Evolutionary conservation across 2,888 invertebrate species (phyloP).

Genomic region (Malthinus flaveolus): DNA sequence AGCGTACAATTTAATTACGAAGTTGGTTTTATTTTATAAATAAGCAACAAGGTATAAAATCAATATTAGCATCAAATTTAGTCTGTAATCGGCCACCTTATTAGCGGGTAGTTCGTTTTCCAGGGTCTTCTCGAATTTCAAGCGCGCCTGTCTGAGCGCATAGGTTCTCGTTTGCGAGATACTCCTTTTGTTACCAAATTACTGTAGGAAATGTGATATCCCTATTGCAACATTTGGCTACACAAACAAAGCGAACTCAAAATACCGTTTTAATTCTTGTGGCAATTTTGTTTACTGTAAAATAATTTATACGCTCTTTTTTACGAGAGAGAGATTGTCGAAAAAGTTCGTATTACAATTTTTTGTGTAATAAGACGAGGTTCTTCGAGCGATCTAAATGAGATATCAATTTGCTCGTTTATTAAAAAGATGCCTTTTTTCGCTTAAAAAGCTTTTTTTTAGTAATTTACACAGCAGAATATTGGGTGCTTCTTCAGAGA

Average conservation of each 20-base stretch:
- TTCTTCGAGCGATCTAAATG: not conserved
- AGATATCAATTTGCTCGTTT: too few species aligned
- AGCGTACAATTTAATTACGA: not conserved
- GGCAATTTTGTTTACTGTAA: constrained; percentile 38
- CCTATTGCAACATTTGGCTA: constrained; percentile 38
- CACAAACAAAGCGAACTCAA: constrained; percentile 38
- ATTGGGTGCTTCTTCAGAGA: too few species aligned
- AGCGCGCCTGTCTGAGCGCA: constrained; percentile 42
- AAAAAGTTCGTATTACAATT: constrained; percentile 14
- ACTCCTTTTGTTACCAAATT: constrained; percentile 49
- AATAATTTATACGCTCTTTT: constrained; percentile 11
- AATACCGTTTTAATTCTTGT: constrained; percentile 43
- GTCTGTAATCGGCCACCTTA: constrained; percentile 52
- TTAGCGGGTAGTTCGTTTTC: constrained; percentile 50
- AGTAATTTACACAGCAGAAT: too few species aligned
- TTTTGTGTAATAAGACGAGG: not conserved
- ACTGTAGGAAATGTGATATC: constrained; percentile 40
- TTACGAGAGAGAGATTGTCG: not conserved
- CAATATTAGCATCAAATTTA: constrained; percentile 50
- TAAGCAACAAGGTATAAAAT: constrained; percentile 37
- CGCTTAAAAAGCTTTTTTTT: too few species aligned
- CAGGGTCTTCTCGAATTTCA: constrained; percentile 46
- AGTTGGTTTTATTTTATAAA: constrained; percentile 1
- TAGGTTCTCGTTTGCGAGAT: constrained; percentile 39
- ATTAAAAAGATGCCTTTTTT: too few species aligned